These are phyloP conservation scores for Hyppa rectilinea DNA, from an alignment of 2,888 invertebrate species.

Conservation along the genomic window DNA sequence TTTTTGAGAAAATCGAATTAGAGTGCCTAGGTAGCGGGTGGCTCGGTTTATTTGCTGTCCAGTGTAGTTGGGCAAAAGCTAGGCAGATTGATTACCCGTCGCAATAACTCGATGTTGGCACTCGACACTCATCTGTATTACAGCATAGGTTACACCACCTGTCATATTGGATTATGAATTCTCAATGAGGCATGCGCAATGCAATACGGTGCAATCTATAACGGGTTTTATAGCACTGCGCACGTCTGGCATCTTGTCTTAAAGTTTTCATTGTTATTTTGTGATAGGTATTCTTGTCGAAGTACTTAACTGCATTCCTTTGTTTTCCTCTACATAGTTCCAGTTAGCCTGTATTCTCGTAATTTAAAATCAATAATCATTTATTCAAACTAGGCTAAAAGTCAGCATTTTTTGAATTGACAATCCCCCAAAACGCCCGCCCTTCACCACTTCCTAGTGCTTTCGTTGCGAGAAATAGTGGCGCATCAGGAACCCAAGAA, in stretches of 20 bases:
- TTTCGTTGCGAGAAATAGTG: no score
- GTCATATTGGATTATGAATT: slow-evolving; percentile 34
- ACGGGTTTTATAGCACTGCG: slow-evolving; percentile 31
- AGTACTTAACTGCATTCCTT: slow-evolving; percentile 6
- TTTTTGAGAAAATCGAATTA: no score
- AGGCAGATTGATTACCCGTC: no score
- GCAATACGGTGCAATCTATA: slow-evolving; percentile 32
- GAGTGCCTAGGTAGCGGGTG: no score
- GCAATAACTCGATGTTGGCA: slow-evolving; percentile 25
- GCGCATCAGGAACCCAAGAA: no score
- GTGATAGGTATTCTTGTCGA: slow-evolving; percentile 8
- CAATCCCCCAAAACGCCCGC: no score
- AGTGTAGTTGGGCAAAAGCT: no score
- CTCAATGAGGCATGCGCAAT: slow-evolving; percentile 19
- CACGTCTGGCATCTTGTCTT: slow-evolving; percentile 46
- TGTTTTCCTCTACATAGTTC: slow-evolving; percentile 1
- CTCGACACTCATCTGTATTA: slow-evolving; percentile 24
- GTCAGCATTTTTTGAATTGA: no score
- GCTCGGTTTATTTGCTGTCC: no score
- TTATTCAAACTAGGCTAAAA: no score
- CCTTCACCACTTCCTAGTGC: no score
- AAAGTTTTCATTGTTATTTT: slow-evolving; percentile 30
- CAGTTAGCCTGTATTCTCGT: background rate
- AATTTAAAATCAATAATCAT: no score
- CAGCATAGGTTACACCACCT: slow-evolving; percentile 45